Base-by-base conservation (phyloP, 2,113 vertebrate genomes). In the Xiphophorus hellerii region DNA sequence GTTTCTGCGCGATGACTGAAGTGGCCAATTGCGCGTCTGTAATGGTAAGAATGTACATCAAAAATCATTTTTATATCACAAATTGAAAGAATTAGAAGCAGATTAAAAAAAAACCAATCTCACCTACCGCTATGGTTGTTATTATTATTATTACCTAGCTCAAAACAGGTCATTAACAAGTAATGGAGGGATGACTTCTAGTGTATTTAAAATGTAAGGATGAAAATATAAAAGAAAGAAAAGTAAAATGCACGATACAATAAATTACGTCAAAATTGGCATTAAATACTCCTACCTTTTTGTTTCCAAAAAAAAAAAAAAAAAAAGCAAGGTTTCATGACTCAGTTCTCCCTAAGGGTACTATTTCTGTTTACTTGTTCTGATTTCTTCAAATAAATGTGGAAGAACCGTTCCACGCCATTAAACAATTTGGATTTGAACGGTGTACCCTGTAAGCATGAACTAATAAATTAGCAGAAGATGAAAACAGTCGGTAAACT, bases 1-100 rank as follows among this genome's bases (percentile, higher is more conserved):
- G 64, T 35, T 67, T 61, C 76, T 71, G 81, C 73, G 65, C 28
- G 15, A 92, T 92, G 92, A 90, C 92, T 87, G 33, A 88, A 76
- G 85, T 92, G 74, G 83, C 75, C 69, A 60, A 69, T 69, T 84
- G 79, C 0, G 58, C 74, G 69, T 88, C 86, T 31, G 27, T 86
- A 12, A 88, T 87, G 90, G 92, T 92, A 73, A 87, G 73, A 22
- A 28, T 69, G 17, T 29, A 37, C 8, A 28, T 37, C 6, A 33
- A 1, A 29, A 6, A 14, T 5, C 0, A 1, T 31, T 2, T 31
- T 61, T 17, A 2, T 7, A 15, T 15, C 39, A 27, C 11, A 42
- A 29, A n/a, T 48, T 48, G 15, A 25, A 25, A 17, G 9, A 27
- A 15, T 0, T 22, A 27, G 30, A 70, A 14, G 61, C 15, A 30